A percentile compares a stretch with the other conserved stretches of the same genome.
phyloP scores from a whole-genome alignment of 1,140 invertebrate species.

The Zaprionus inermis region DNA sequence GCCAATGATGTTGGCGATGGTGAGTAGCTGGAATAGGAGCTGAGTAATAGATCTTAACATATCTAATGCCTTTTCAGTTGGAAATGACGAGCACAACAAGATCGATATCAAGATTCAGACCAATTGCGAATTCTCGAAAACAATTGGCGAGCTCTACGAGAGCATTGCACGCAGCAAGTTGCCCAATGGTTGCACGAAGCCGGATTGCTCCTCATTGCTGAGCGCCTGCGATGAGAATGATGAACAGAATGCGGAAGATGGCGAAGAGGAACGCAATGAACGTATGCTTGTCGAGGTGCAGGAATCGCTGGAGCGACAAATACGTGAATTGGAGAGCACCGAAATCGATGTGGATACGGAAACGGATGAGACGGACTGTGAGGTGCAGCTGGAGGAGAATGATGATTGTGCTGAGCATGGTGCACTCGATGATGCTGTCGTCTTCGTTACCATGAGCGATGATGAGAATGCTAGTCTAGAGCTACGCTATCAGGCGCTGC shows the following conservation, averaged over 20 bases:
- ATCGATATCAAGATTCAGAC: conserved; percentile 84
- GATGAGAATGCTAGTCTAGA: conserved; percentile 85
- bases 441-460: conserved; percentile 68
- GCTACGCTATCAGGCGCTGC: conserved; percentile 88
- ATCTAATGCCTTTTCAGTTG: conserved; percentile 10
- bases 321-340: conserved; percentile 90
- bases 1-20: background rate
- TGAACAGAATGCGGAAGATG: conserved; percentile 67
- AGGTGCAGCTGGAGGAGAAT: conserved; percentile 73
- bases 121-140: conserved; percentile 81
- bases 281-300: conserved; percentile 91
- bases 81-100: conserved; percentile 74
- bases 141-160: conserved; percentile 80
- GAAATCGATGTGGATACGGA: conserved; percentile 93
- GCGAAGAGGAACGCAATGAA: conserved; percentile 85
- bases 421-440: conserved; percentile 57
- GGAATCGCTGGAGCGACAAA: conserved; percentile 91
- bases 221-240: conserved; percentile 81
- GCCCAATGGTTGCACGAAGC: conserved; percentile 48
- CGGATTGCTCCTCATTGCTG: conserved; percentile 29
- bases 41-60: background rate
- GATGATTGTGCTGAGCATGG: conserved; percentile 46
- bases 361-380: conserved; percentile 89
- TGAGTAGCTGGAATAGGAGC: no score
- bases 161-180: conserved; percentile 65